Conservation (phyloP, 35 echinoderm and acorn worm genomes). For the Ophiothrix spiculata region DNA sequence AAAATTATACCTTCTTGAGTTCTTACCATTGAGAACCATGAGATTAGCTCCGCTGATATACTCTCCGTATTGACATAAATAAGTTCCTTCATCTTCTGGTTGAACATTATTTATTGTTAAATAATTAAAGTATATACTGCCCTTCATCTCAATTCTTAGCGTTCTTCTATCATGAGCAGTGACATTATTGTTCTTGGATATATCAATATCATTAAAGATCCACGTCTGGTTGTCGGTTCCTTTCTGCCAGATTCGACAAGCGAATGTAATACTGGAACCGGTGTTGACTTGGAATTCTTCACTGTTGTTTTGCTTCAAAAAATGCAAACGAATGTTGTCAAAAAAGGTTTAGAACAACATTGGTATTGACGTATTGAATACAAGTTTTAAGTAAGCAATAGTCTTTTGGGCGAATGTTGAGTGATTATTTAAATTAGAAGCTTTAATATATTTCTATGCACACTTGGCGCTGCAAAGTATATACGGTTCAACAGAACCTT, state of each 20-base stretch:
- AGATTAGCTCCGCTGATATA: too few species aligned
- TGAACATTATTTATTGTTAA: not conserved
- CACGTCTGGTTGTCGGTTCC: not conserved
- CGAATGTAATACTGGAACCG: not conserved
- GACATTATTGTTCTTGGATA: not conserved
- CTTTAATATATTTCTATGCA: too few species aligned
- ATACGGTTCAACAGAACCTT: too few species aligned
- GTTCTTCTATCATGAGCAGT: not conserved
- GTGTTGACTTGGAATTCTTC: not conserved
- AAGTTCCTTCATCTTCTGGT: not conserved
- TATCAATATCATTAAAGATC: not conserved
- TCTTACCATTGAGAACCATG: too few species aligned
- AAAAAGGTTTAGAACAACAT: too few species aligned
- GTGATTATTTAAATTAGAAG: too few species aligned
- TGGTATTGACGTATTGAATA: too few species aligned
- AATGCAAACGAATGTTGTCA: too few species aligned
- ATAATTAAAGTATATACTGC: not conserved
- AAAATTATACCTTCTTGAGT: too few species aligned
- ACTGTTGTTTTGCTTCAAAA: not conserved
- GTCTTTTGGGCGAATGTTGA: too few species aligned
- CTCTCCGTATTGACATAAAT: not conserved
- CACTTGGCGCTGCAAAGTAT: too few species aligned
- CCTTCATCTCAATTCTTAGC: not conserved
- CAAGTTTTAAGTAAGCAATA: too few species aligned
- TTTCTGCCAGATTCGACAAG: not conserved